A percentile compares a stretch with the other conserved stretches of the same genome.
These are phyloP conservation scores for Melolontha melolontha DNA, from an alignment of 2,888 invertebrate genomes.

Conservation along the genomic window DNA sequence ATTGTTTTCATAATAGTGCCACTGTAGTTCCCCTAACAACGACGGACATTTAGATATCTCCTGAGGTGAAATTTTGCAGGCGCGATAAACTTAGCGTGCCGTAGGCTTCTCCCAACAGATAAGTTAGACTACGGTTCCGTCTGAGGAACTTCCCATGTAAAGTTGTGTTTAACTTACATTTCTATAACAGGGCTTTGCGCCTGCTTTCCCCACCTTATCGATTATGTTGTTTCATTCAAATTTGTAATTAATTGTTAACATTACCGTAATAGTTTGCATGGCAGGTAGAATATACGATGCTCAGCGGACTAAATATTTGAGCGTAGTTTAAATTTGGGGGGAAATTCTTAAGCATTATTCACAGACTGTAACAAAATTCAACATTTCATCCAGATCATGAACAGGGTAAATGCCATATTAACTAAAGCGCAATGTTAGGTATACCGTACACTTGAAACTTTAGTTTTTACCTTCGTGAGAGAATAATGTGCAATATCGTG, in stretches of 20 bases:
- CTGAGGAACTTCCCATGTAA: slow-evolving; percentile 5
- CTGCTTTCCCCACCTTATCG: slow-evolving; percentile 7
- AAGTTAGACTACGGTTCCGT: background rate
- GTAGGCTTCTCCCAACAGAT: slow-evolving; percentile 9
- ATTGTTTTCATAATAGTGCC: too few species aligned
- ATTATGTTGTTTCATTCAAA: slow-evolving; percentile 19
- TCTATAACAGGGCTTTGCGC: slow-evolving; percentile 7
- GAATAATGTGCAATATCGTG: too few species aligned
- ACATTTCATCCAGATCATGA: background rate
- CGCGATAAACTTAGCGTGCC: slow-evolving; percentile 3
- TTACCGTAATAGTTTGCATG: background rate
- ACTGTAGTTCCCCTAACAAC: too few species aligned
- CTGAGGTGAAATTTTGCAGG: too few species aligned
- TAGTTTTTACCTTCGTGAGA: too few species aligned
- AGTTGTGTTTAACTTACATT: slow-evolving; percentile 18
- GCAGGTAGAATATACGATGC: background rate
- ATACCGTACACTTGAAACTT: too few species aligned
- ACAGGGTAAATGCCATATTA: too few species aligned
- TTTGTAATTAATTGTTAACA: slow-evolving; percentile 17
- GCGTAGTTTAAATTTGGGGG: background rate
- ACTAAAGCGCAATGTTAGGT: too few species aligned
- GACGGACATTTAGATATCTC: too few species aligned
- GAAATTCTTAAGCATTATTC: background rate
- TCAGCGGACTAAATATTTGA: background rate
- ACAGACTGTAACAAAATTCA: background rate